A percentile compares a stretch with the other conserved stretches of the same genome.
These are phyloP conservation scores for Dusona sp. DNA, from an alignment of 2,888 invertebrate genomes.

Conservation along the genomic window DNA sequence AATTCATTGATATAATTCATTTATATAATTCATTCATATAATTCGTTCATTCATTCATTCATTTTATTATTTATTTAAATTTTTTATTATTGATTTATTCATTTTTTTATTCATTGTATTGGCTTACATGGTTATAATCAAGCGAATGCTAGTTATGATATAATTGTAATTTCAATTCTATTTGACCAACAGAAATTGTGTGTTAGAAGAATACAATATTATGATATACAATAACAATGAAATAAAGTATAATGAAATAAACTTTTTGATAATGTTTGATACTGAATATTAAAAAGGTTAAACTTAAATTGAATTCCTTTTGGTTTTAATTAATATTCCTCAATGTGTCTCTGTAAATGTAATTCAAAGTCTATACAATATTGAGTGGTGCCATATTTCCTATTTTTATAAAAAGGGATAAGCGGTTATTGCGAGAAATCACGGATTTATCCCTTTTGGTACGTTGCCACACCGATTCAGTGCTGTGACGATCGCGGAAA, in stretches of 20 bases:
- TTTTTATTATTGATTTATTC: too few species aligned
- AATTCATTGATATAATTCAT: too few species aligned
- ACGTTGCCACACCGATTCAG: neutral
- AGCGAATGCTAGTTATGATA: neutral
- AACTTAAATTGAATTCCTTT: too few species aligned
- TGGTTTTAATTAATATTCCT: neutral
- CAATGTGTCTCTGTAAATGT: neutral
- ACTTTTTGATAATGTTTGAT: too few species aligned
- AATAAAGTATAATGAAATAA: too few species aligned
- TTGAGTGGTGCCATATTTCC: neutral
- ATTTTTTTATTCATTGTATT: too few species aligned
- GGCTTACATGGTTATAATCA: neutral
- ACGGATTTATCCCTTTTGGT: neutral
- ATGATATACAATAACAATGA: too few species aligned
- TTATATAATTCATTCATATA: too few species aligned
- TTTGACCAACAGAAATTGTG: neutral
- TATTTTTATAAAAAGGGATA: neutral
- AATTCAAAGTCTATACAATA: neutral
- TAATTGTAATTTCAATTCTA: neutral
- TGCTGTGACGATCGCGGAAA: neutral
- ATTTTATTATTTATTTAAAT: too few species aligned
- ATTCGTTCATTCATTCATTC: too few species aligned
- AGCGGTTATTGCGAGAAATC: neutral
- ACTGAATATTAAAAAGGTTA: too few species aligned
- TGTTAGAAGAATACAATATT: too few species aligned